Base-by-base conservation (phyloP, 1,140 invertebrate genomes). In the Zaprionus vittiger region DNA sequence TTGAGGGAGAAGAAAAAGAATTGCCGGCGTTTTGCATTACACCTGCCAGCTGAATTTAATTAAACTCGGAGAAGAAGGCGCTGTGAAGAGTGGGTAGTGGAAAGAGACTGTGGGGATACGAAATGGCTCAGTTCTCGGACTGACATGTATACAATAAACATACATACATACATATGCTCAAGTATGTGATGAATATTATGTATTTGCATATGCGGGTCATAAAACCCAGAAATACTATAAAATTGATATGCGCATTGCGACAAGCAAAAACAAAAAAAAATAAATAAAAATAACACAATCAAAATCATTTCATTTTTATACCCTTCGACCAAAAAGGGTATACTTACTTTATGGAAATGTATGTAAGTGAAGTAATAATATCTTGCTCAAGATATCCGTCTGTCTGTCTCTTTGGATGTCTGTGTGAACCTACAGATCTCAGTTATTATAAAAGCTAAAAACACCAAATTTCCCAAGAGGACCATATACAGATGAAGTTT, bases 221-320 rank as follows among this genome's bases (percentile, higher is more conserved):
- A 77, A 79, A 77, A 73, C 37, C 34, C 31, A 34, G 38, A 77
- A 71, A 71, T 7, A 28, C 26, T 28, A 28, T 65, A 61, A 41
- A 79, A 76, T 79, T 79, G 63, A 71, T 44, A 67, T 66, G 70
- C 75, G 75, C 75, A 77, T 15, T 77, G 73, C 73, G 73, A 66
- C 73, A 72, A 56, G 37, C 69, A 76, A 34, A 34, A 34, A 22
- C 20, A 20, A 9, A 34, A 34, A 6, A 31, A 34, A 34, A n/a
- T n/a, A 0, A 3, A 34, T 11, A 34, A 34, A 34, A 11, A 11
- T 4, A 34, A 11, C 28, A 9, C 31, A 31, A 9, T 31, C 28
- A 31, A 9, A 34, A 11, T 34, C 31, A 34, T 2, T 31, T 3
- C 9, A 31, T 31, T 31, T 9, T 31, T 31, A 31, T 31, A 31